Base-by-base conservation (phyloP, 2,888 invertebrate genomes). In the Drosophila longiperda region DNA sequence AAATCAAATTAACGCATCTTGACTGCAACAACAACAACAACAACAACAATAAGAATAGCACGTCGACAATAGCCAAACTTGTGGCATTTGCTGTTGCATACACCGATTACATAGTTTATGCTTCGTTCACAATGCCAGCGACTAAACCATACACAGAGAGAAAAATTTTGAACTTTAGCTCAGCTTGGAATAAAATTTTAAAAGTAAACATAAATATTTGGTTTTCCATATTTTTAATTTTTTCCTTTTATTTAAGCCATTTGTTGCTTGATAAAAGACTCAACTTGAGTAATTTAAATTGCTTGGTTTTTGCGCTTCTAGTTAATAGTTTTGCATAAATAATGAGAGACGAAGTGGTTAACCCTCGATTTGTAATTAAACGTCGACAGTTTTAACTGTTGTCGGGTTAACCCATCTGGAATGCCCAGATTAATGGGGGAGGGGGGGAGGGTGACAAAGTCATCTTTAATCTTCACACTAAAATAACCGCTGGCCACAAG, bases 1-100 rank as follows among this genome's bases (percentile, higher is more conserved):
- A 82, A 85, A 88, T 88, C 75, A 88, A 88, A 88, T 86, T 87
- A 86, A 86, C 83, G 83, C 83, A 75, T 80, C 78, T 80, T 78
- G 69, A 79, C 70, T 73, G 66, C 76, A 75, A 59, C 75, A 78
- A 59, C 55, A 66, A 54, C 64, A 57, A 26, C 34, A 58, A 23
- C 34, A 26, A 8, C 38, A 29, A n/a, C 42, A 52, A 7, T 36
- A 12, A 11, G 42, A 62, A 49, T 67, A 71, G 55, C 52, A 36
- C 52, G 29, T n/a, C 45, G 38, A 66, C 70, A 66, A 70, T 61
- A 70, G 62, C 60, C 70, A 70, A 76, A 73, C 54, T 78, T 69
- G 68, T 70, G 80, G 62, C 66, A 62, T 66, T 66, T 48, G 42
- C 38, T 23, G 49, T 55, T 66, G 59, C 63, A 42, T 66, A 50